These are phyloP conservation scores for Crioceris asparagi DNA, from an alignment of 2,888 invertebrate species.

Conservation along the genomic window DNA sequence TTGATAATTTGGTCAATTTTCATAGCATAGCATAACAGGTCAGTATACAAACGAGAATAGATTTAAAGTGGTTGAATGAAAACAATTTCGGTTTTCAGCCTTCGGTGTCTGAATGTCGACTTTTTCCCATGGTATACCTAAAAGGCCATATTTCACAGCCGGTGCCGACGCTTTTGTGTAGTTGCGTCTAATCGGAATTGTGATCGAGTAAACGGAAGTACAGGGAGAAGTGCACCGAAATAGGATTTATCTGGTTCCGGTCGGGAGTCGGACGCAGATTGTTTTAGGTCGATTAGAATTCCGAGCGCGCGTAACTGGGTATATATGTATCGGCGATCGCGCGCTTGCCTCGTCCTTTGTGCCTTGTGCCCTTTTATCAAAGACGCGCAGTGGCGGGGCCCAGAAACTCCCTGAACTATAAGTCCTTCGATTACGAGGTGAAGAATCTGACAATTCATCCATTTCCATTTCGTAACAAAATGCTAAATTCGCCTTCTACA, in stretches of 20 bases:
- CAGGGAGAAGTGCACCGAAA: constrained; percentile 33
- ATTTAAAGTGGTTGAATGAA: too few relatives aligned
- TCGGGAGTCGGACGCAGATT: constrained; percentile 35
- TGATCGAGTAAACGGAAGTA: constrained; percentile 27
- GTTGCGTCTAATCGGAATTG: constrained; percentile 26
- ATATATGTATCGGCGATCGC: background rate
- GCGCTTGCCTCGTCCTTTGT: constrained; percentile 25
- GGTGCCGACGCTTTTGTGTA: constrained; percentile 26
- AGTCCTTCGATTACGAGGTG: too few relatives aligned
- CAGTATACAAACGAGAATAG: too few relatives aligned
- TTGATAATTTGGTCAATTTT: too few relatives aligned
- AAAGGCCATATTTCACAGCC: constrained; percentile 19
- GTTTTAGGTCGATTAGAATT: constrained; percentile 40
- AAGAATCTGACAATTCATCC: too few relatives aligned
- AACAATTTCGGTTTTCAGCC: too few relatives aligned
- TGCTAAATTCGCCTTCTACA: too few relatives aligned
- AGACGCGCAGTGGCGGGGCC: constrained; percentile 11
- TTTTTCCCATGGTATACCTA: constrained; percentile 14
- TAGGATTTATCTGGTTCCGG: constrained; percentile 36
- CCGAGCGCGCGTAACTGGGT: constrained; percentile 27
- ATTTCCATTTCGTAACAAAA: too few relatives aligned
- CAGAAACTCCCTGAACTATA: background rate
- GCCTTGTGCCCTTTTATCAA: constrained; percentile 22
- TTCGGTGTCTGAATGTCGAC: too few relatives aligned
- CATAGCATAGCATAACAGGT: too few relatives aligned